These are phyloP conservation scores for Prietella phreatophila DNA, from an alignment of 2,113 vertebrate species.

Conservation along the genomic window DNA sequence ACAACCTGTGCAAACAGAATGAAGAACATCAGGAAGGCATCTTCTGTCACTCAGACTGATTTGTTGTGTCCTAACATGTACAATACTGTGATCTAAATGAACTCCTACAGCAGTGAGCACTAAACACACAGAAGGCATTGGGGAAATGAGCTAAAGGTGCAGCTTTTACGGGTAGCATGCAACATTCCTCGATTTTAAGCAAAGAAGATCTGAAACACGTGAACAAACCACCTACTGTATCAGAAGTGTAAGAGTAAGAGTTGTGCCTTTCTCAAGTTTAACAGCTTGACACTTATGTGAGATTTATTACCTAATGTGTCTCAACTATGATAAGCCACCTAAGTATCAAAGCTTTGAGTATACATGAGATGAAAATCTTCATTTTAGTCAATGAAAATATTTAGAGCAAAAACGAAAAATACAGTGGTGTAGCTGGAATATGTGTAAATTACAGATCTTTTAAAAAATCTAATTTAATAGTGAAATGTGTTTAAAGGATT, in stretches of 20 bases:
- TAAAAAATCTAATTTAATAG: background rate
- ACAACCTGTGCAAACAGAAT: background rate
- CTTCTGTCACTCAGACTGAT: slow-evolving; percentile 12
- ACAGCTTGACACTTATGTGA: slow-evolving; percentile 13
- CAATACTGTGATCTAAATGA: slow-evolving; percentile 2
- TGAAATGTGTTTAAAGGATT: background rate
- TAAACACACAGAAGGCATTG: background rate
- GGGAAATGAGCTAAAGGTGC: background rate
- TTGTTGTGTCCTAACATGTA: slow-evolving; percentile 2
- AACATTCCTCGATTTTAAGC: background rate
- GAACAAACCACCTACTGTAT: background rate
- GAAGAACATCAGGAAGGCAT: slow-evolving; percentile 2
- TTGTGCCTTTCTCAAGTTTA: background rate
- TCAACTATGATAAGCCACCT: background rate
- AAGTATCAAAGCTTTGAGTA: background rate
- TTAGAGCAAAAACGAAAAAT: background rate
- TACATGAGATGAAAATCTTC: background rate
- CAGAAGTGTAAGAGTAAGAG: background rate
- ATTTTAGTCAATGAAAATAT: background rate
- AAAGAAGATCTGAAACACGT: background rate
- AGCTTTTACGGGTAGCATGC: background rate
- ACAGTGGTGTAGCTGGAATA: background rate
- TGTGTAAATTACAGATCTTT: background rate
- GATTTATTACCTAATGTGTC: background rate
- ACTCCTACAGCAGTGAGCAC: background rate